A percentile compares a stretch with the other conserved stretches of the same genome.
These are phyloP conservation scores for Hemiscyllium ocellatum DNA, from an alignment of 2,113 vertebrate species.

Conservation along the genomic window DNA sequence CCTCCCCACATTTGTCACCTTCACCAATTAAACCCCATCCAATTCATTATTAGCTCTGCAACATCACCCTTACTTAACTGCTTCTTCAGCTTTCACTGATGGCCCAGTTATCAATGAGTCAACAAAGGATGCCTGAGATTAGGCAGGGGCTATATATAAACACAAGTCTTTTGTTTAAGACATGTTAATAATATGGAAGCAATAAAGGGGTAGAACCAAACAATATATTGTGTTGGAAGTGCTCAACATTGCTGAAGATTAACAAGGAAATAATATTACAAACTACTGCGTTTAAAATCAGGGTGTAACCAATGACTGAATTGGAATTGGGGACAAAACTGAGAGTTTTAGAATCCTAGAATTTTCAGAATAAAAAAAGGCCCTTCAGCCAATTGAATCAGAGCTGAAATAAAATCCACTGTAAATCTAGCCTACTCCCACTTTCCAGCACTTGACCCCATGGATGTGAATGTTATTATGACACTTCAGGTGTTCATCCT, in stretches of 20 bases:
- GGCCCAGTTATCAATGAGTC: not conserved
- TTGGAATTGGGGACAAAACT: not conserved
- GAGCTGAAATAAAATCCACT: too few relatives aligned
- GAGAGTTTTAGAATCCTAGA: not conserved
- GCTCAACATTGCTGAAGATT: not conserved
- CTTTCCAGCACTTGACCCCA: too few relatives aligned
- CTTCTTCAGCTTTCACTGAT: not conserved
- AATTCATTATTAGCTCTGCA: not conserved
- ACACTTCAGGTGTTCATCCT: too few relatives aligned
- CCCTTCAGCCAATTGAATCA: too few relatives aligned
- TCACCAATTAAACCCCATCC: not conserved
- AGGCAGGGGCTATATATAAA: not conserved
- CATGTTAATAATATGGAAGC: not conserved
- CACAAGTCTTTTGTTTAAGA: not conserved
- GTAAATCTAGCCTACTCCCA: too few relatives aligned
- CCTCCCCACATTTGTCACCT: not conserved
- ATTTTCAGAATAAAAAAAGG: too few relatives aligned
- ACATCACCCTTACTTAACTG: too few relatives aligned
- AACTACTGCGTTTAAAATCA: not conserved
- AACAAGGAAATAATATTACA: not conserved
- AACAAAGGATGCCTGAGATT: too few relatives aligned
- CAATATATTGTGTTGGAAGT: not conserved
- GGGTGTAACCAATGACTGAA: not conserved
- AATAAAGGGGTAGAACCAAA: not conserved
- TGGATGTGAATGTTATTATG: too few relatives aligned